phyloP scores from a whole-genome alignment of 2,797 vertebrate genomes.

The Crotalus adamanteus region DNA sequence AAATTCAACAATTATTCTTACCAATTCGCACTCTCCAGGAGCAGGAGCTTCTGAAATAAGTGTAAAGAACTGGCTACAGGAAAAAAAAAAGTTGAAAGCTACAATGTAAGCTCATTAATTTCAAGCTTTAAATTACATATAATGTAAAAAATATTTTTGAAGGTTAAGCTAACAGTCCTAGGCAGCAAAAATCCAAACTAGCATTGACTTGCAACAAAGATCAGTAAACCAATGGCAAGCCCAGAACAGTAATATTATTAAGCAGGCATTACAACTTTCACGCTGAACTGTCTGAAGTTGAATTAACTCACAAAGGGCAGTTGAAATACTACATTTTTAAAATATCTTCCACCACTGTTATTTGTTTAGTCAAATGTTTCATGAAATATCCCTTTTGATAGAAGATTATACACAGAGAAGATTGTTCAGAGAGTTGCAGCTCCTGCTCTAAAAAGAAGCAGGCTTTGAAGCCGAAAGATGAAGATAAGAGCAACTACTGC shows the following conservation, averaged over 20 bases:
- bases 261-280: background rate
- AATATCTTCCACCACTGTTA: background rate
- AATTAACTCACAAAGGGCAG: background rate
- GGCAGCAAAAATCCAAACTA: background rate
- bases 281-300: background rate
- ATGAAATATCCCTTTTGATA: background rate
- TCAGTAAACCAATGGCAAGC: background rate
- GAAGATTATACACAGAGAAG: background rate
- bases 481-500: background rate
- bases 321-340: background rate
- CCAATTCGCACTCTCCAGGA: conserved; percentile 96
- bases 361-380: conserved; percentile 7
- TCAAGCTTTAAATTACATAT: background rate
- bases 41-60: conserved; percentile 97
- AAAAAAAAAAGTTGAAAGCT: background rate
- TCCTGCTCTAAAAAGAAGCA: conserved; percentile 2
- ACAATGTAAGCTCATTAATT: background rate
- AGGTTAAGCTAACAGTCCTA: background rate
- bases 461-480: background rate
- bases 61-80: conserved; percentile 87
- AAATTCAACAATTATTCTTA: conserved; percentile 68
- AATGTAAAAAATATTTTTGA: background rate
- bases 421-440: background rate
- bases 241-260: background rate
- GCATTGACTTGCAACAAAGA: background rate